Evolutionary conservation across 2,797 vertebrate genomes (phyloP).

Genomic region (Artibeus lituratus): DNA sequence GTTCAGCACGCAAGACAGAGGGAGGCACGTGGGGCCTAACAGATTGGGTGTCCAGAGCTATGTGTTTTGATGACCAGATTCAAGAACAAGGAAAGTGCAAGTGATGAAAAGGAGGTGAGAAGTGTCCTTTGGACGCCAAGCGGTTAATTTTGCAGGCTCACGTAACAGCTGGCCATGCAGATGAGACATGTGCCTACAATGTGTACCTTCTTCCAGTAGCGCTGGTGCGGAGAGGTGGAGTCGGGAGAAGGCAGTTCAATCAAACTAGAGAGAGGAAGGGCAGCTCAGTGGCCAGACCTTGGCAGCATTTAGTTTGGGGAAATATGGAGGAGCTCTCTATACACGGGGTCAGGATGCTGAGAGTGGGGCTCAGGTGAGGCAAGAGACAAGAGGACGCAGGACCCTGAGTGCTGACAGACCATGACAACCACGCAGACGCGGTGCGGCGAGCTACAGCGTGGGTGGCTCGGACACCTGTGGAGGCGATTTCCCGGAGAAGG

Average conservation of each 20-base stretch:
- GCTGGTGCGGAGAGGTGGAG: neutral
- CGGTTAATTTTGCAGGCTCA: conserved; percentile 42
- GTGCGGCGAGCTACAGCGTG: neutral
- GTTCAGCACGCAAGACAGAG: neutral
- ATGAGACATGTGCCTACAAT: neutral
- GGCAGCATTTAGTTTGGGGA: conserved; percentile 7
- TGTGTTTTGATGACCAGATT: neutral
- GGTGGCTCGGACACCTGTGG: conserved; percentile 58
- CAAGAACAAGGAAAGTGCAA: neutral
- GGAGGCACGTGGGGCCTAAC: neutral
- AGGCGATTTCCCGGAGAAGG: neutral
- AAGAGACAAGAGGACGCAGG: neutral
- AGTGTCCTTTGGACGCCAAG: neutral
- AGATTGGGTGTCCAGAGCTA: neutral
- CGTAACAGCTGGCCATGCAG: neutral
- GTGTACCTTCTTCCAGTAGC: neutral
- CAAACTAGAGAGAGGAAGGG: neutral
- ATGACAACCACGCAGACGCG: conserved; percentile 24
- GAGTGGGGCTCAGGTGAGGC: conserved; percentile 31
- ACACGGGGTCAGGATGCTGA: conserved; percentile 4
- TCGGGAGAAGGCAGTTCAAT: neutral
- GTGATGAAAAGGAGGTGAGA: neutral
- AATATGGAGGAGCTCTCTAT: neutral
- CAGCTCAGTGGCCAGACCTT: neutral
- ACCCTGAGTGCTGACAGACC: neutral